Conservation (phyloP, 1,140 invertebrate genomes). For the Caenorhabditis brenneri region DNA sequence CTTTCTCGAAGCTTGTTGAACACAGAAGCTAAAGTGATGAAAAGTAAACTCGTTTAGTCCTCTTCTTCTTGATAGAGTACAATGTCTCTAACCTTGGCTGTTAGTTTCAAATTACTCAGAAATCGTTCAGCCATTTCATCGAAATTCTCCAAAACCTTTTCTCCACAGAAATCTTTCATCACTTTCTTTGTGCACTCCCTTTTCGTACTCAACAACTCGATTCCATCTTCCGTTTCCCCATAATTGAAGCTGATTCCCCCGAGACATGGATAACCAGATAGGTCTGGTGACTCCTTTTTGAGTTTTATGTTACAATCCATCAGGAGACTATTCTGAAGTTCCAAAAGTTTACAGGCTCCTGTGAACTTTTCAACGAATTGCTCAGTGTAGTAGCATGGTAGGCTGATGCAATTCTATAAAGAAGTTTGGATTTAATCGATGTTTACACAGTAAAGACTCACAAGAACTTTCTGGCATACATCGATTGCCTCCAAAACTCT, state of each 20-base stretch:
- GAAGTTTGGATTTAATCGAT: too few species aligned
- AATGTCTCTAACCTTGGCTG: neutral
- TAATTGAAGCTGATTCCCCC: neutral
- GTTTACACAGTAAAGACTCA: neutral
- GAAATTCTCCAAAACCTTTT: neutral
- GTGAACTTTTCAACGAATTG: neutral
- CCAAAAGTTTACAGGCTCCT: neutral
- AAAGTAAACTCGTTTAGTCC: too few species aligned
- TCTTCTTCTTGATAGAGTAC: too few species aligned
- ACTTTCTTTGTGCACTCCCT: neutral
- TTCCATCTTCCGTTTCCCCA: neutral
- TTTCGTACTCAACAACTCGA: neutral
- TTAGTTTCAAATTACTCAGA: neutral
- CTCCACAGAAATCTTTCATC: neutral
- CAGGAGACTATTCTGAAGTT: neutral
- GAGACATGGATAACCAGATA: neutral
- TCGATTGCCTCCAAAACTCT: neutral
- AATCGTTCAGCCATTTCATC: neutral
- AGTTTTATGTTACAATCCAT: neutral
- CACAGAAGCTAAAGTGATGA: too few species aligned
- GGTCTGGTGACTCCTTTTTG: neutral
- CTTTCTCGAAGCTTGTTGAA: too few species aligned
- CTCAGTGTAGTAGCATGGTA: neutral
- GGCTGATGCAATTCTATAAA: neutral
- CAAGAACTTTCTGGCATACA: neutral